phyloP scores from a whole-genome alignment of 2,113 vertebrate genomes.

The Proteles cristata region DNA sequence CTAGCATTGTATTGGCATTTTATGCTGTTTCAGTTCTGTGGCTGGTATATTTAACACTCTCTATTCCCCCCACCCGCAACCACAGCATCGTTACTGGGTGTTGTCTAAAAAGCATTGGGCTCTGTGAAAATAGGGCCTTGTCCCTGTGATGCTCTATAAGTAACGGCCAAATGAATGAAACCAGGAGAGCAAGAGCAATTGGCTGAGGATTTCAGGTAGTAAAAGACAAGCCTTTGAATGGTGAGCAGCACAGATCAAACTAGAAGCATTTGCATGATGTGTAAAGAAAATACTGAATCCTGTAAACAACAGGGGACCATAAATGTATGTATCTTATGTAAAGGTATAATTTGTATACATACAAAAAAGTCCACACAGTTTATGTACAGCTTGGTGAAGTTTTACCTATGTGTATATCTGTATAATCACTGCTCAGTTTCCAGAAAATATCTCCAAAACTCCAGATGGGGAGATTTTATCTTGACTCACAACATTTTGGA shows the following conservation, averaged over 20 bases:
- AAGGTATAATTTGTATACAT: neutral
- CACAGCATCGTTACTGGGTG: neutral
- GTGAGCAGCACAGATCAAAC: neutral
- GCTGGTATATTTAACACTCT: neutral
- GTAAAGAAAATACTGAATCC: neutral
- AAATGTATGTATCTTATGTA: neutral
- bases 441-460: conserved; percentile 24
- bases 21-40: neutral
- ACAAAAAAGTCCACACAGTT: neutral
- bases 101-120: neutral
- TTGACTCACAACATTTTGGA: conserved; percentile 27
- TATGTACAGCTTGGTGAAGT: neutral
- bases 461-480: neutral
- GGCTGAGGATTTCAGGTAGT: neutral
- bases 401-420: neutral
- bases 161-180: neutral
- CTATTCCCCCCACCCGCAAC: fast-evolving
- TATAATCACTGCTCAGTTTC: neutral
- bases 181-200: neutral
- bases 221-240: neutral
- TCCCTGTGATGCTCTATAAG: neutral
- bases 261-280: neutral
- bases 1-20: neutral
- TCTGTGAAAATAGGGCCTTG: neutral
- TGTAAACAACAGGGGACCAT: neutral